These are phyloP conservation scores for Epinotia brunnichana DNA, from an alignment of 2,888 invertebrate species.

Conservation along the genomic window DNA sequence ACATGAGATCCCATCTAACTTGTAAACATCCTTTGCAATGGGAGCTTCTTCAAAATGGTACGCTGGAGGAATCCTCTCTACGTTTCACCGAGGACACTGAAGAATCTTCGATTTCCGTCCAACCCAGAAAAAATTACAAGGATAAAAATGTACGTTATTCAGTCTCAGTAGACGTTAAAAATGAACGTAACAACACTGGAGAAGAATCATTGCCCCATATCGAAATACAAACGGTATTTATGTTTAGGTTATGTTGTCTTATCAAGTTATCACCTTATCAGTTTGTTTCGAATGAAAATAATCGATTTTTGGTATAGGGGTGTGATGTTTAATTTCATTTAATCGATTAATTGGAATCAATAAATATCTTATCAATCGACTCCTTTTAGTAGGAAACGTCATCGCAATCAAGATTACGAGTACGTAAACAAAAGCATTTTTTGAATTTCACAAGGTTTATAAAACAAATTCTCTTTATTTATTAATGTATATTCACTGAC, in stretches of 20 bases:
- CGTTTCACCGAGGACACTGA: slow-evolving; percentile 47
- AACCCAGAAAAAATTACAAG: slow-evolving; percentile 50
- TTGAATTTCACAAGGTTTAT: not conserved
- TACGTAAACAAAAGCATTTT: slow-evolving; percentile 6
- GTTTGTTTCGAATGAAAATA: slow-evolving; percentile 36
- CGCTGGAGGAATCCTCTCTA: slow-evolving; percentile 63
- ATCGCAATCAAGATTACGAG: slow-evolving; percentile 16
- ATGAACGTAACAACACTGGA: slow-evolving; percentile 56
- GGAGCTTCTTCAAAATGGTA: slow-evolving; percentile 73
- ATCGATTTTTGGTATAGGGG: slow-evolving; percentile 49
- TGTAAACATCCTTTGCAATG: slow-evolving; percentile 79
- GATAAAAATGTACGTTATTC: slow-evolving; percentile 76
- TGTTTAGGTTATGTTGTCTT: slow-evolving; percentile 58
- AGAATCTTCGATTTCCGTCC: slow-evolving; percentile 23
- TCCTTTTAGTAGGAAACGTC: slow-evolving; percentile 25
- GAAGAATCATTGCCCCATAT: slow-evolving; percentile 65
- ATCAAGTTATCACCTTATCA: slow-evolving; percentile 44
- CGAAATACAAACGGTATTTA: slow-evolving; percentile 75
- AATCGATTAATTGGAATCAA: slow-evolving; percentile 36
- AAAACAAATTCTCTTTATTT: not conserved
- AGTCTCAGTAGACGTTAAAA: slow-evolving; percentile 66
- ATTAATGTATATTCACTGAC: not conserved
- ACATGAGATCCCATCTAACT: slow-evolving; percentile 72
- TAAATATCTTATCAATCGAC: slow-evolving; percentile 25
- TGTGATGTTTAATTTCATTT: slow-evolving; percentile 7